phyloP scores from a whole-genome alignment of 2,888 invertebrate genomes.

The Sinodicranocentrus sp. region DNA sequence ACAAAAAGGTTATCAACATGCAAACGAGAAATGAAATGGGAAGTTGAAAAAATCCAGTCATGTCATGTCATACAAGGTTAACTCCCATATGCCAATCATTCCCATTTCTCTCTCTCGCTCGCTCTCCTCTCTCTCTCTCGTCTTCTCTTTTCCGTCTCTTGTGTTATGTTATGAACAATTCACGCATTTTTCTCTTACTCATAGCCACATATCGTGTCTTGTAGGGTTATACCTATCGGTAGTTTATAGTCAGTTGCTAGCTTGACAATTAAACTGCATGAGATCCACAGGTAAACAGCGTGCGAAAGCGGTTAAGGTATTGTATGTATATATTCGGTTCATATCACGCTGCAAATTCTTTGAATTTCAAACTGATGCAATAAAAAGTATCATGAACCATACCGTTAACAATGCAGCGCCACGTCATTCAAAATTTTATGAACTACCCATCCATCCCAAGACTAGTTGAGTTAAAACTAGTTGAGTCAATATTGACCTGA shows the following conservation, averaged over 20 bases:
- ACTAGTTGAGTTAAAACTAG: not conserved
- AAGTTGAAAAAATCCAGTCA: constrained; percentile 76
- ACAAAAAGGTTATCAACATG: constrained; percentile 76
- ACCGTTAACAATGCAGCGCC: not conserved
- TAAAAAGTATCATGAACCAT: not conserved
- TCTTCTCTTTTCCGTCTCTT: constrained; percentile 57
- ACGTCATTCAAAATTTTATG: not conserved
- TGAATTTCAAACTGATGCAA: constrained; percentile 1
- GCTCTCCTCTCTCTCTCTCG: constrained; percentile 63
- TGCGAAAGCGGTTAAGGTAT: not conserved
- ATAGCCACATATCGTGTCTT: not conserved
- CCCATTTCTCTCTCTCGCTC: constrained; percentile 71
- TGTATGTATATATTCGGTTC: not conserved
- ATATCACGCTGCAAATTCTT: not conserved
- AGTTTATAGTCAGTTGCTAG: not conserved
- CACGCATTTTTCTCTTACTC: constrained; percentile 41
- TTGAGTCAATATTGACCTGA: not conserved
- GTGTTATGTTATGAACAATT: constrained; percentile 49
- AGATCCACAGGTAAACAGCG: constrained; percentile 16
- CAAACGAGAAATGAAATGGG: constrained; percentile 77
- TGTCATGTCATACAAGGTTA: constrained; percentile 77
- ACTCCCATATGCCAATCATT: constrained; percentile 77
- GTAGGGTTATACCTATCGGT: not conserved
- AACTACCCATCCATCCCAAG: not conserved
- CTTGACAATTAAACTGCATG: constrained; percentile 27